Conservation (phyloP, 2,797 vertebrate species). For the Sebastes minor region DNA sequence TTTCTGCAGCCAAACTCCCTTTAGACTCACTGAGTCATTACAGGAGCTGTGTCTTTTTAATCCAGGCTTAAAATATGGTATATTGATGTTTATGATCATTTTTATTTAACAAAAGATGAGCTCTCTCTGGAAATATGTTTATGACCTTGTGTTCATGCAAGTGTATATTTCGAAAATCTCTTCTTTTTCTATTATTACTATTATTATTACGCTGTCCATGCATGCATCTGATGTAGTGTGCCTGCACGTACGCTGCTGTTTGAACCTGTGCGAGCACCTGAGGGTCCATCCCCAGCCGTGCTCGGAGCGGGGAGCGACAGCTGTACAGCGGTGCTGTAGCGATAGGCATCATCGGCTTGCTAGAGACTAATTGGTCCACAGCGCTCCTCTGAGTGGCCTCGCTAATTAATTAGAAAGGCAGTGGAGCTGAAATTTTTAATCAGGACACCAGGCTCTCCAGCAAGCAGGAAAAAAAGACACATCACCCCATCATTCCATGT, state of each 20-base stretch:
- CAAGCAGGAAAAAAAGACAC: slow-evolving; percentile 59
- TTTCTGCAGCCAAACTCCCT: neutral
- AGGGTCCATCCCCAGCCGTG: slow-evolving; percentile 73
- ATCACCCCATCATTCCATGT: slow-evolving; percentile 76
- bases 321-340: slow-evolving; percentile 77
- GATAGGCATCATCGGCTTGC: slow-evolving; percentile 82
- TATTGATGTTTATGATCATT: neutral
- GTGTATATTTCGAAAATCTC: neutral
- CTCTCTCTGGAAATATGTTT: slow-evolving; percentile 1
- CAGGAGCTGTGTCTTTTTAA: neutral
- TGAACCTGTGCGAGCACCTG: slow-evolving; percentile 74
- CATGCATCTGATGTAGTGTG: slow-evolving; percentile 36
- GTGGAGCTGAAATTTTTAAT: slow-evolving; percentile 87
- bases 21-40: neutral
- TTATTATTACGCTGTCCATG: neutral
- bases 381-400: slow-evolving; percentile 81
- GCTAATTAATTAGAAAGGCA: slow-evolving; percentile 87
- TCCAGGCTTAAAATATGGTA: neutral
- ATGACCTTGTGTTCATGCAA: neutral
- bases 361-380: slow-evolving; percentile 82
- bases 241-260: slow-evolving; percentile 38
- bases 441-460: slow-evolving; percentile 78
- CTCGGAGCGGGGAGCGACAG: slow-evolving; percentile 78
- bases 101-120: neutral
- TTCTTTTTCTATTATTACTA: neutral